Conservation (phyloP, 1,140 invertebrate genomes). For the Dreissena polymorpha region DNA sequence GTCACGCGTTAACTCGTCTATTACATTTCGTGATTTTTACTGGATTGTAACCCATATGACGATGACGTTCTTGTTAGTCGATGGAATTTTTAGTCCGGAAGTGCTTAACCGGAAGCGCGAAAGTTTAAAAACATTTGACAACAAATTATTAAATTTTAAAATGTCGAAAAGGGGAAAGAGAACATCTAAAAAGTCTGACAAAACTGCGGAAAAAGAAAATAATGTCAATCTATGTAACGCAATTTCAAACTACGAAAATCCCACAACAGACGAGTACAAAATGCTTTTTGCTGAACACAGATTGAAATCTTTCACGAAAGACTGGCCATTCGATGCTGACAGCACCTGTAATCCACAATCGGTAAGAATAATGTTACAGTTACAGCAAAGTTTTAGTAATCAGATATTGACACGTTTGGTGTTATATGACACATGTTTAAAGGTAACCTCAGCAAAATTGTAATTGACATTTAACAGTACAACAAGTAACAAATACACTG, state of each 20-base stretch:
- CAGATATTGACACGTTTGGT: background rate
- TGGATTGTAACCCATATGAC: too few relatives aligned
- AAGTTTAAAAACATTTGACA: background rate
- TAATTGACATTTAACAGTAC: too few relatives aligned
- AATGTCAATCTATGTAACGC: background rate
- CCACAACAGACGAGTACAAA: slow-evolving; percentile 13
- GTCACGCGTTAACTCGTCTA: too few relatives aligned
- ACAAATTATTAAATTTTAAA: background rate
- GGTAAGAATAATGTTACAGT: background rate
- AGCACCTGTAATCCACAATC: slow-evolving; percentile 31
- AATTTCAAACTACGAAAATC: slow-evolving; percentile 20
- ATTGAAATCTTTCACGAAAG: slow-evolving; percentile 26
- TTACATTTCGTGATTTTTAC: too few relatives aligned
- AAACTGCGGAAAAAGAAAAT: background rate
- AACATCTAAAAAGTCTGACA: background rate
- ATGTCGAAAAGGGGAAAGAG: background rate
- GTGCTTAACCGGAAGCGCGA: background rate
- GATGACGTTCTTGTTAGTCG: too few relatives aligned
- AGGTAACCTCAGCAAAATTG: background rate
- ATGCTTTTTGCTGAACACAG: slow-evolving; percentile 24
- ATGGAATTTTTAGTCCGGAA: too few relatives aligned
- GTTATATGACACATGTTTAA: background rate
- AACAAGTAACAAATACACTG: too few relatives aligned
- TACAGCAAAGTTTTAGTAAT: background rate
- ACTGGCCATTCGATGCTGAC: slow-evolving; percentile 47